Base-by-base conservation (phyloP, 2,888 invertebrate species). In the Meteorus colon region DNA sequence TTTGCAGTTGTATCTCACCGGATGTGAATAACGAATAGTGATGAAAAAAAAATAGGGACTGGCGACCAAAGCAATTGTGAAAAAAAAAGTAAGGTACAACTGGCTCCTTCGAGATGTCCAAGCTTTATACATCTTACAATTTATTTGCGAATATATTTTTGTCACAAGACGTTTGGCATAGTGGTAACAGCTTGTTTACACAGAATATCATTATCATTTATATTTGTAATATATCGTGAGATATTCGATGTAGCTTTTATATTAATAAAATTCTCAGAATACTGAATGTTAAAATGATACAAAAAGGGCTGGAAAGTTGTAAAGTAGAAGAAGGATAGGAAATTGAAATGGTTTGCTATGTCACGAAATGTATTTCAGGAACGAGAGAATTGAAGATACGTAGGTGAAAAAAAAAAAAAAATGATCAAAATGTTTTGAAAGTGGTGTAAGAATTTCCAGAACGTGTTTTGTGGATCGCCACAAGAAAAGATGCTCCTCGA, bases 71-170 rank as follows among this genome's bases (percentile, higher is more conserved):
- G 16, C 12, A 8, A 41, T 14, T n/a, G 16, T n/a, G n/a, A n/a
- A 60, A 45, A 34, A 59, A 34, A 63, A 31, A 34, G 6, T n/a
- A 6, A 16, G n/a, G 1, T n/a, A 48, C 14, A 48, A 14, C 16
- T n/a, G 6, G 4, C n/a, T 48, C 4, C 6, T 48, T n/a, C 5
- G n/a, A 48, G 12, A 27, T 29, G 29, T 27, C 12, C 10, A 29
- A 59, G 10, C 10, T 19, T 19, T 70, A 19, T 16, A 59, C 10
- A 51, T 16, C 2, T 41, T n/a, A 48, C 72, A 12, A 75, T 75
- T 75, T 75, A 65, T 71, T 72, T 75, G 75, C 62, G 72, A 66
- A 75, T 75, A 55, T 8, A 72, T 75, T 75, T 75, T 75, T 72
- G 34, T 59, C 48, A 34, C 75, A 67, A 72, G 48, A 34, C 72